Conservation (phyloP, 2,888 invertebrate species). For the Aricia artaxerxes region DNA sequence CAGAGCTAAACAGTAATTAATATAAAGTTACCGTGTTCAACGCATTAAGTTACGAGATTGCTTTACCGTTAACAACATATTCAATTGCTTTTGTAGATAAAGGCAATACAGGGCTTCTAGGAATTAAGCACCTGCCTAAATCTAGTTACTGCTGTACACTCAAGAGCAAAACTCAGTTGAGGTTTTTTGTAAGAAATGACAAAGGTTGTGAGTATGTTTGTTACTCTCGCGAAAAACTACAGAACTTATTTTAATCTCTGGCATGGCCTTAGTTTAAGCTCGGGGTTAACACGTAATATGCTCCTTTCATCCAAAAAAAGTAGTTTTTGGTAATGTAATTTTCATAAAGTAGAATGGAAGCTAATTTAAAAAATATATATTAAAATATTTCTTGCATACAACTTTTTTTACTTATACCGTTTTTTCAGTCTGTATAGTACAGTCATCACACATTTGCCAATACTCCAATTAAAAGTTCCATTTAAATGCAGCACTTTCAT, state of each 20-base stretch:
- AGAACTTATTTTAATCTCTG: too few relatives aligned
- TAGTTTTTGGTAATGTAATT: too few relatives aligned
- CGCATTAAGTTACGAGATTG: background rate
- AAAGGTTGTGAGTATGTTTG: background rate
- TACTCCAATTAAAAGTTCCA: slow-evolving; percentile 27
- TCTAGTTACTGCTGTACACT: background rate
- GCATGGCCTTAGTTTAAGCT: too few relatives aligned
- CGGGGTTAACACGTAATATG: too few relatives aligned
- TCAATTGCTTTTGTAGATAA: background rate
- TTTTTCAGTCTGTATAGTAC: background rate
- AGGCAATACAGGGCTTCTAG: background rate
- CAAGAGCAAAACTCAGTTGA: background rate
- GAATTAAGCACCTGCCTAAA: background rate
- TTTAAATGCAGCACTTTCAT: slow-evolving; percentile 23
- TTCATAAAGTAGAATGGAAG: too few relatives aligned
- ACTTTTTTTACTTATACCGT: background rate
- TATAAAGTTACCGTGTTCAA: background rate
- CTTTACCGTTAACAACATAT: background rate
- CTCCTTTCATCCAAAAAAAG: too few relatives aligned
- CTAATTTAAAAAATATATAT: background rate
- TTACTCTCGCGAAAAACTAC: too few relatives aligned
- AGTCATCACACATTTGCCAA: slow-evolving; percentile 21
- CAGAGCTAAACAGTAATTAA: background rate
- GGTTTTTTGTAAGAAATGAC: background rate
- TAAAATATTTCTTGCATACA: background rate